These are phyloP conservation scores for Formica exsecta DNA, from an alignment of 1,140 invertebrate genomes.

Conservation along the genomic window DNA sequence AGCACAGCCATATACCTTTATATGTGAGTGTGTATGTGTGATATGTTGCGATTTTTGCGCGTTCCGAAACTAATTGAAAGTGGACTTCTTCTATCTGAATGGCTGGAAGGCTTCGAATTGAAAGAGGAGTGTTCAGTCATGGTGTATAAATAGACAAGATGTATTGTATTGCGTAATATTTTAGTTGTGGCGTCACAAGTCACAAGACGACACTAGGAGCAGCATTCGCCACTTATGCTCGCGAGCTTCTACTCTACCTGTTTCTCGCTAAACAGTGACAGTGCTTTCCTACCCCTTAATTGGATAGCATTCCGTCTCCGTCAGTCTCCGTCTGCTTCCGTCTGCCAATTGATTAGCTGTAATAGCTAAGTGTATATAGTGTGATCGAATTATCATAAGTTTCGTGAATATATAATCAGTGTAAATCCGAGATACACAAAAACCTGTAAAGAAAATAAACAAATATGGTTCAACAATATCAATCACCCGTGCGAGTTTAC, in stretches of 20 bases:
- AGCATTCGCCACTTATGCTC: no score
- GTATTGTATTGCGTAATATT: background rate
- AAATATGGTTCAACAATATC: constrained; percentile 98
- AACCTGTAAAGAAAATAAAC: background rate
- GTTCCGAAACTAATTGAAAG: background rate
- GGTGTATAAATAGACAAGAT: no score
- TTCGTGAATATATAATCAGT: background rate
- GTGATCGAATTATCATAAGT: constrained; percentile 37
- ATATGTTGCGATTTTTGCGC: background rate
- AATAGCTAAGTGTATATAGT: constrained; percentile 20
- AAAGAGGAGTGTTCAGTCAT: background rate
- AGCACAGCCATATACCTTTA: no score
- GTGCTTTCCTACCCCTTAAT: constrained; percentile 5
- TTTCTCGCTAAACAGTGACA: constrained; percentile 21
- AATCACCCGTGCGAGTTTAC: constrained; percentile 97
- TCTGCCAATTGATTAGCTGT: constrained; percentile 47
- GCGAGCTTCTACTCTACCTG: background rate
- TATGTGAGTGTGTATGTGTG: no score
- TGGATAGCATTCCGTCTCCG: constrained; percentile 14
- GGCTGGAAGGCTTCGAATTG: no score
- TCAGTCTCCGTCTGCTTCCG: constrained; percentile 34
- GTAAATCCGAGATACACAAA: background rate
- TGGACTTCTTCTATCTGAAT: no score
- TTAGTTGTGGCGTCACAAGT: background rate
- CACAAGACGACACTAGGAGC: background rate